A percentile compares a stretch with the other conserved stretches of the same genome.
phyloP scores from a whole-genome alignment of 2,888 invertebrate species.

The Nomada ferruginata region DNA sequence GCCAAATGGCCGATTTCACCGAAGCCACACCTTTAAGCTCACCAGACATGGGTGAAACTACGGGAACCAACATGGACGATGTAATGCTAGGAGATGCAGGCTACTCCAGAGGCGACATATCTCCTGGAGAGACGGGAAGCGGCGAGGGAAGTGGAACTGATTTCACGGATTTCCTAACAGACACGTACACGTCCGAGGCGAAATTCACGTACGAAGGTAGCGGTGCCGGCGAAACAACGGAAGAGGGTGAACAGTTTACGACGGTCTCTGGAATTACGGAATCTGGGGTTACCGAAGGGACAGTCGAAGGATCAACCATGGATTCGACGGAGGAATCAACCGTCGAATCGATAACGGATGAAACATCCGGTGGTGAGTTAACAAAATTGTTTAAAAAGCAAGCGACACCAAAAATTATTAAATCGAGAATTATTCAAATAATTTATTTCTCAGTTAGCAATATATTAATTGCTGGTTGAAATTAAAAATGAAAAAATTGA shows the following conservation, averaged over 20 bases:
- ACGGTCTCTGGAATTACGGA: conserved; percentile 55
- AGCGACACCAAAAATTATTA: too few species aligned
- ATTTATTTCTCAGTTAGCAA: too few species aligned
- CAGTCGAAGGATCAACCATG: conserved; percentile 51
- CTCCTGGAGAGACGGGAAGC: conserved; percentile 74
- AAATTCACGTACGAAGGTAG: conserved; percentile 76
- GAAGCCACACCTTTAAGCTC: conserved; percentile 73
- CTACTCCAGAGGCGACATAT: conserved; percentile 76
- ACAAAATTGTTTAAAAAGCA: background rate
- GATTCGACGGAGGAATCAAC: conserved; percentile 58
- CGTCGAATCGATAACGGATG: background rate
- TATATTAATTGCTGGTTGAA: too few species aligned
- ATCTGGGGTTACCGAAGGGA: conserved; percentile 48
- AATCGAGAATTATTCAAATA: too few species aligned
- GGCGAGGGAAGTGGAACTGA: conserved; percentile 71
- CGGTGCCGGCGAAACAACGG: conserved; percentile 70
- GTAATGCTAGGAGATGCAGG: conserved; percentile 78
- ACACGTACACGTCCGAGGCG: conserved; percentile 40
- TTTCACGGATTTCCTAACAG: conserved; percentile 64
- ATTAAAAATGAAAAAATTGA: too few species aligned
- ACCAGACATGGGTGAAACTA: conserved; percentile 53
- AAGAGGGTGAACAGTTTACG: conserved; percentile 58
- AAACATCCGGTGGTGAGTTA: conserved; percentile 48
- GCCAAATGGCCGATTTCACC: conserved; percentile 55
- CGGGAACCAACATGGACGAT: conserved; percentile 70